Evolutionary conservation across 2,888 invertebrate species (phyloP).

Genomic region (Rhodophaea formosa): DNA sequence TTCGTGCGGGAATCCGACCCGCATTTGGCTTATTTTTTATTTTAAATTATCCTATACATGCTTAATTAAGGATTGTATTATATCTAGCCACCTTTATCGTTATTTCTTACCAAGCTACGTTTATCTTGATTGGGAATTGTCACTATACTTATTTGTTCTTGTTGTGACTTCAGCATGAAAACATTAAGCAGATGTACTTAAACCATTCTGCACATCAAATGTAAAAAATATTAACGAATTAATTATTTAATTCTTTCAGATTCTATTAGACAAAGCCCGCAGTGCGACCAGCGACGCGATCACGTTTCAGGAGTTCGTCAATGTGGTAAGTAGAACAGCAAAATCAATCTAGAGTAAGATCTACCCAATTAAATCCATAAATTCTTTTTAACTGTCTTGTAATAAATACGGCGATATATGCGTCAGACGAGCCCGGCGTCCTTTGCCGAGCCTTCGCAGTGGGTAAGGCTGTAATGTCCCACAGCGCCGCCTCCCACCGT

Average conservation of each 20-base stretch:
- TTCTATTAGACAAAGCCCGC: conserved; percentile 86
- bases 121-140: too few species aligned
- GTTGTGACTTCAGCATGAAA: too few species aligned
- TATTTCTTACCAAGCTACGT: too few species aligned
- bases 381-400: conserved; percentile 44
- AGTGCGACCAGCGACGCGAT: conserved; percentile 88
- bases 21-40: too few species aligned
- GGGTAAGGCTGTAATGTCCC: conserved; percentile 57
- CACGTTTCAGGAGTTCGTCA: conserved; percentile 96
- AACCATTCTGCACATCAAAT: too few species aligned
- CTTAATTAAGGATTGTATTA: too few species aligned
- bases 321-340: conserved; percentile 88
- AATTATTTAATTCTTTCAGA: conserved; percentile 66
- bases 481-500: conserved; percentile 59
- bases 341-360: conserved; percentile 2
- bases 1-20: too few species aligned
- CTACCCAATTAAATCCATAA: conserved; percentile 48
- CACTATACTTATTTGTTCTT: too few species aligned
- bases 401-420: conserved; percentile 55
- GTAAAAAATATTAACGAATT: too few species aligned
- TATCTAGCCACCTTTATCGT: too few species aligned
- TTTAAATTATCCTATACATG: too few species aligned
- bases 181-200: too few species aligned
- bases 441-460: conserved; percentile 48
- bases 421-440: conserved; percentile 44